A percentile compares a stretch with the other conserved stretches of the same genome.
These are phyloP conservation scores for Drosophila kuntzei DNA, from an alignment of 2,888 invertebrate species.

Conservation along the genomic window DNA sequence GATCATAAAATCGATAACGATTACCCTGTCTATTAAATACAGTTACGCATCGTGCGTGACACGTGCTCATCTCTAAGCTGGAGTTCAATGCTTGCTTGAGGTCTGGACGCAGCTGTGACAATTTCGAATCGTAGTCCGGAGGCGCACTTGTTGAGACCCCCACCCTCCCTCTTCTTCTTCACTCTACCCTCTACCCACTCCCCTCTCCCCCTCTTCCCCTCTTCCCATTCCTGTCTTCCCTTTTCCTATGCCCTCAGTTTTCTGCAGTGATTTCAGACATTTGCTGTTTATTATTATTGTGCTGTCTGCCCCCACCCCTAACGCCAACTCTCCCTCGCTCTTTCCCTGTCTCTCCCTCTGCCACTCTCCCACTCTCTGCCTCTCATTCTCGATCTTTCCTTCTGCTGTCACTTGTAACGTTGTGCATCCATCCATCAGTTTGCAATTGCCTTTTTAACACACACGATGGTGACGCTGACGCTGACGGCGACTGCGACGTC, in stretches of 20 bases:
- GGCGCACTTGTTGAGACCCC: conserved; percentile 31
- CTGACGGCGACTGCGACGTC: neutral
- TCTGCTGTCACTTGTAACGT: conserved; percentile 15
- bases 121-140: conserved; percentile 20
- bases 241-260: conserved; percentile 1
- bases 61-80: conserved; percentile 26
- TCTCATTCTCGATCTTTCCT: conserved; percentile 8
- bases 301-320: conserved; percentile 10
- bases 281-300: conserved; percentile 53
- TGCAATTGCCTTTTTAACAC: conserved; percentile 44
- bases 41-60: neutral
- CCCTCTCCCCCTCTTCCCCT: neutral
- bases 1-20: neutral
- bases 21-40: neutral
- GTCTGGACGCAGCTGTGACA: conserved; percentile 50
- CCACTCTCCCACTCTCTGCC: neutral
- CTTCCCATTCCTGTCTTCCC: too few relatives aligned
- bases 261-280: conserved; percentile 55
- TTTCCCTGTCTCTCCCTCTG: neutral
- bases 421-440: conserved; percentile 44
- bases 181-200: neutral
- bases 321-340: neutral
- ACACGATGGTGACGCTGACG: conserved; percentile 7
- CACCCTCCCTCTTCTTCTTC: neutral
- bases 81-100: conserved; percentile 39